These are phyloP conservation scores for Lasiurus cinereus DNA, from an alignment of 2,113 vertebrate species.

Conservation along the genomic window DNA sequence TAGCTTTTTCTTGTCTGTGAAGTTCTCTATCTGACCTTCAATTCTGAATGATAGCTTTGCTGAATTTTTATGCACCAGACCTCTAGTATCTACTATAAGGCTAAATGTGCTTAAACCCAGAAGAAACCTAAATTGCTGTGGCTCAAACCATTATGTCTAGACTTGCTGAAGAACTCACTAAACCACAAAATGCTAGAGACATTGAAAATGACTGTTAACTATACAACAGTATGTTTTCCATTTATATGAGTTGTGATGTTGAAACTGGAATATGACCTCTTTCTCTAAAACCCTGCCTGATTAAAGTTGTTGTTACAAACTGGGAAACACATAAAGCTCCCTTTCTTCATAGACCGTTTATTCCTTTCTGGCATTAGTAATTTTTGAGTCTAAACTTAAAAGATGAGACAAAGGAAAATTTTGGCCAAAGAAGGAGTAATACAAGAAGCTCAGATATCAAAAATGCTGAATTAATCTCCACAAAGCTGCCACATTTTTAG, in stretches of 20 bases:
- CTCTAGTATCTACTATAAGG: not conserved
- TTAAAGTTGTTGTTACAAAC: not conserved
- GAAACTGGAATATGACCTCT: not conserved
- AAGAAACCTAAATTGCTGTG: not conserved
- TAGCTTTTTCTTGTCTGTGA: too few species aligned
- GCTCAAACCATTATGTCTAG: not conserved
- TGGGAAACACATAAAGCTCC: not conserved
- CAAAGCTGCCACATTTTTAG: constrained; percentile 24
- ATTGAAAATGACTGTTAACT: not conserved
- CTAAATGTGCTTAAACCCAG: not conserved
- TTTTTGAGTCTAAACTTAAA: constrained; percentile 21
- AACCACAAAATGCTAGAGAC: not conserved
- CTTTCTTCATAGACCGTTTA: not conserved
- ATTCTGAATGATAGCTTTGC: too few species aligned
- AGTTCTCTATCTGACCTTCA: too few species aligned
- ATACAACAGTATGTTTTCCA: not conserved
- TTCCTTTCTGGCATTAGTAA: not conserved
- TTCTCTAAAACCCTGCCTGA: not conserved
- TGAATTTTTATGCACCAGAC: too few species aligned
- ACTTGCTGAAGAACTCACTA: not conserved
- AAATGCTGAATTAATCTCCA: constrained; percentile 40
- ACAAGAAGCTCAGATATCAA: constrained; percentile 39
- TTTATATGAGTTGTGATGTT: not conserved
- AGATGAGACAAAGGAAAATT: not conserved
- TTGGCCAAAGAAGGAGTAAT: constrained; percentile 1